phyloP scores from a whole-genome alignment of 1,140 invertebrate species.

The Procambarus virginalis region DNA sequence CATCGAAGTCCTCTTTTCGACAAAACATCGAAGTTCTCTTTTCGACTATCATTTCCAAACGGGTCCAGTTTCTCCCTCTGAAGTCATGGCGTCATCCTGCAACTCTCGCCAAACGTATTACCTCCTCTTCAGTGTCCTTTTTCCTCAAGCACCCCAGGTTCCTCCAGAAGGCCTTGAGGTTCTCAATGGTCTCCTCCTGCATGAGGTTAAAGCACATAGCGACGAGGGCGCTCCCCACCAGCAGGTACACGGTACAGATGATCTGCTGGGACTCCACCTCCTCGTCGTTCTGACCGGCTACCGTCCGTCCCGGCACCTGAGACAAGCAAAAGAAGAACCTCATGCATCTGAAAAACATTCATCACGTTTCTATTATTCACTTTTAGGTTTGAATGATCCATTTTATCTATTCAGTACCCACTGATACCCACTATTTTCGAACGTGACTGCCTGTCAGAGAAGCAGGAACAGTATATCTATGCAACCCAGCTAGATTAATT shows the following conservation, averaged over 20 bases:
- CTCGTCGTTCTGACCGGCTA: conserved; percentile 68
- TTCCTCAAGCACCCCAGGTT: conserved; percentile 72
- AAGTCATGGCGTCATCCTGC: neutral
- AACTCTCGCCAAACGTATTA: neutral
- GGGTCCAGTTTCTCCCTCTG: too few species aligned
- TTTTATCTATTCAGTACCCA: too few species aligned
- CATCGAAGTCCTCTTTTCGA: too few species aligned
- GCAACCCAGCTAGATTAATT: too few species aligned
- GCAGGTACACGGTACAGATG: conserved; percentile 90
- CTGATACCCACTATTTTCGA: too few species aligned
- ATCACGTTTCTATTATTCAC: too few species aligned
- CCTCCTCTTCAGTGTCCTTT: neutral
- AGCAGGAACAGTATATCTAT: too few species aligned
- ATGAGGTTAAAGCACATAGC: conserved; percentile 98
- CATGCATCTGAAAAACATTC: too few species aligned
- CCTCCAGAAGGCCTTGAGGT: conserved; percentile 73
- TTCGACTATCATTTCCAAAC: too few species aligned
- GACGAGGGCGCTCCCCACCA: conserved; percentile 94
- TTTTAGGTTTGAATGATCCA: too few species aligned
- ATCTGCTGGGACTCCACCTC: conserved; percentile 83
- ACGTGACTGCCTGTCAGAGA: too few species aligned
- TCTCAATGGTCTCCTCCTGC: conserved; percentile 89
- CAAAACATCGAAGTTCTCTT: too few species aligned
- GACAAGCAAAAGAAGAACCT: neutral
- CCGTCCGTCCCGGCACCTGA: conserved; percentile 58